Base-by-base conservation (phyloP, 2,113 vertebrate species). In the Baryphthengus martii region DNA sequence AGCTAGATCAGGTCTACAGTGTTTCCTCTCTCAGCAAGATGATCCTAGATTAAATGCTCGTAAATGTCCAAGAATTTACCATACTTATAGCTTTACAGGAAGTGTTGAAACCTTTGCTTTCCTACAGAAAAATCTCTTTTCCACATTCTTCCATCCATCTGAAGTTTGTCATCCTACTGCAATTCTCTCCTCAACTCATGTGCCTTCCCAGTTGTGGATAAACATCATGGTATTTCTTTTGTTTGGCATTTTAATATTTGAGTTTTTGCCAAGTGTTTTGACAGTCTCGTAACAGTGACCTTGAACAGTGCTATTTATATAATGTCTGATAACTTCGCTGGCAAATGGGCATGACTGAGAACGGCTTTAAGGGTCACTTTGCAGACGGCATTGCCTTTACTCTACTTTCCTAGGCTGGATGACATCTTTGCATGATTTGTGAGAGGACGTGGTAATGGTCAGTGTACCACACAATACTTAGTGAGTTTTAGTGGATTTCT, bases 21-120 rank as follows among this genome's bases (percentile, higher is more conserved):
- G 96, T 96, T 97, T 97, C 93, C 94, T 95, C 35, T 88, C 74
- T 35, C 63, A 25, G 67, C 81, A 83, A 91, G 78, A 88, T 88
- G 85, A 59, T 70, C 88, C 45, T 53, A 80, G 88, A 84, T 94
- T 83, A 93, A 93, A 63, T 2, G 3, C 68, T 90, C 8, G 0
- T 93, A 95, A 92, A 95, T 93, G 86, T 80, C 68, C 63, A 40
- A 13, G 70, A 70, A 77, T 90, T 83, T 86, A 77, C 67, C 7
- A 1, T 73, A 77, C 86, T 92, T 91, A 40, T 7, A 65, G 82
- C 42, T 77, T 67, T 67, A 44, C 65, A 78, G 93, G 67, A 94
- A 91, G 63, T 45, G 67, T 80, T 45, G 59, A 84, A 93, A 88
- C 67, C 79, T 81, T 82, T 5, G 10, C 58, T 56, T 95, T 95